Evolutionary conservation across 2,113 vertebrate species (phyloP).

Genomic region (Mustela nigripes): DNA sequence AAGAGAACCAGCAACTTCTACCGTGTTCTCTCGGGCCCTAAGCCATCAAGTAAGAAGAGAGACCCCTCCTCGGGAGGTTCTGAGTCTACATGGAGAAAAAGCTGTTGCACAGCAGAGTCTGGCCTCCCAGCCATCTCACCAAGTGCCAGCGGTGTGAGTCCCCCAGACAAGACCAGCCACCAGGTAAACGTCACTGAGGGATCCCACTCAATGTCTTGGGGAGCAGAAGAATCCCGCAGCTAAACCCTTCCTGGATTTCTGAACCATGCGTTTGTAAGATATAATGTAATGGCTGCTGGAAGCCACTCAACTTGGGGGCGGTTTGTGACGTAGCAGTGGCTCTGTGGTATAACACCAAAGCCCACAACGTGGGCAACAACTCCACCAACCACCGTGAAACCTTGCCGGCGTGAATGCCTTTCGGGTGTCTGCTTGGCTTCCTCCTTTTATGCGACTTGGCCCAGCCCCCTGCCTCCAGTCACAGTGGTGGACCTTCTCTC

Average conservation of each 20-base stretch:
- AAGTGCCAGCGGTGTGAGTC: neutral
- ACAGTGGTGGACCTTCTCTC: neutral
- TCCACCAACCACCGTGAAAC: neutral
- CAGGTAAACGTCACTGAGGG: neutral
- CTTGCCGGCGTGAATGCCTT: neutral
- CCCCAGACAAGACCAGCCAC: neutral
- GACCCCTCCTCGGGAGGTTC: neutral
- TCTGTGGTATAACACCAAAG: neutral
- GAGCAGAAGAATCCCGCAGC: neutral
- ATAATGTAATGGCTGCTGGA: neutral
- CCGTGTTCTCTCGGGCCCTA: neutral
- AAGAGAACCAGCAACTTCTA: neutral
- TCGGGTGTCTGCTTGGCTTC: neutral
- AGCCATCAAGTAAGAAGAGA: neutral
- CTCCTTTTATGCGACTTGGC: neutral
- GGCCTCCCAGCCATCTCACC: neutral
- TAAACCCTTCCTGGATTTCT: neutral
- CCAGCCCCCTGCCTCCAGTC: neutral
- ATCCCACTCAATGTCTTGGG: neutral
- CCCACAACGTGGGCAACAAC: too few species aligned
- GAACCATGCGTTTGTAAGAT: neutral
- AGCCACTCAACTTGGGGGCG: neutral
- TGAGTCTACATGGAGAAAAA: fast-evolving
- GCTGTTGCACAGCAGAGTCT: too few species aligned
- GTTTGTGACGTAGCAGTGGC: neutral